Percentiles rank a stretch among this genome's conserved stretches.
Conservation (phyloP, 2,888 invertebrate species). For the Acleris emargana region DNA sequence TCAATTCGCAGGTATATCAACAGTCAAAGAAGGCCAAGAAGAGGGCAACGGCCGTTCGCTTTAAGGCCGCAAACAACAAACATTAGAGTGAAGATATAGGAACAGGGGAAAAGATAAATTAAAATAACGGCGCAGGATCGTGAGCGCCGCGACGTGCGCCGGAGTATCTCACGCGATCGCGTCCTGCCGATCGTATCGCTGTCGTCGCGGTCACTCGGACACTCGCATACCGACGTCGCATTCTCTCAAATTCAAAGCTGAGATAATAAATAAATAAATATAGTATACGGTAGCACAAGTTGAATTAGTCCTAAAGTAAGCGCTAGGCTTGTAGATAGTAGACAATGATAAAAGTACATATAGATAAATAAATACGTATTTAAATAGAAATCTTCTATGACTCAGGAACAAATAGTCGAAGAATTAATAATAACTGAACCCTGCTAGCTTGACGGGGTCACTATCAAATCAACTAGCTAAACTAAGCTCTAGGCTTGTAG, state of each 20-base stretch:
- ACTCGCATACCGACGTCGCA: slow-evolving; percentile 52
- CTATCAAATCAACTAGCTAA: no score
- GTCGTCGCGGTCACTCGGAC: slow-evolving; percentile 51
- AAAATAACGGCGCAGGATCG: slow-evolving; percentile 49
- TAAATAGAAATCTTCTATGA: no score
- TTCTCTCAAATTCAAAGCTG: slow-evolving; percentile 50
- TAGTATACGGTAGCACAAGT: no score
- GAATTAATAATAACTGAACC: no score
- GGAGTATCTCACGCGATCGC: slow-evolving; percentile 72
- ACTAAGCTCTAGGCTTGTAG: no score
- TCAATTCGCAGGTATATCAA: no score
- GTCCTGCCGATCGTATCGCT: slow-evolving; percentile 55
- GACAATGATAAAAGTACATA: no score
- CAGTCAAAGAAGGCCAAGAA: not conserved
- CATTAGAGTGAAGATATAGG: slow-evolving; percentile 36
- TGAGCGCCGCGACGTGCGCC: slow-evolving; percentile 59
- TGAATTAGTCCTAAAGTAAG: no score
- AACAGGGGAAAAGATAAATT: slow-evolving; percentile 46
- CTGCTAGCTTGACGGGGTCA: no score
- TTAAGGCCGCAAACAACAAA: slow-evolving; percentile 24
- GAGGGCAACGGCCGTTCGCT: slow-evolving; percentile 5
- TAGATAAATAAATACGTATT: no score
- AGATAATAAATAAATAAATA: not conserved
- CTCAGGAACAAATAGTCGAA: no score
- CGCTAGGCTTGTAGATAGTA: no score